These are phyloP conservation scores for Xestia rhomboidea DNA, from an alignment of 2,888 invertebrate genomes.

Conservation along the genomic window DNA sequence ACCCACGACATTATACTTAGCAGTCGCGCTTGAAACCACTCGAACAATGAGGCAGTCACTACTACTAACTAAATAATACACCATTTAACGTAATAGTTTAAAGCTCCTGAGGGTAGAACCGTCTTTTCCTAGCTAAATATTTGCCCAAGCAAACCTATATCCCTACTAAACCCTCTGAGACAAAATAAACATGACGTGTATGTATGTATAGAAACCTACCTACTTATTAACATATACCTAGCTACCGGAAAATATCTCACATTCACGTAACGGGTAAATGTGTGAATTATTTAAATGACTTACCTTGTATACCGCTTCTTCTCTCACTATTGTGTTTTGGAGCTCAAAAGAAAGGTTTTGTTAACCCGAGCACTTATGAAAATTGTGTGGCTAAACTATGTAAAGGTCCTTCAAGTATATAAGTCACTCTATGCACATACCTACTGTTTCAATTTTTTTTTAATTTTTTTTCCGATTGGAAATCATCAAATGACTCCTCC, in stretches of 20 bases:
- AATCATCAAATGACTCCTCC: no score
- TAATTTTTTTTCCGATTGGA: no score
- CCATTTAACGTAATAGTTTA: not conserved
- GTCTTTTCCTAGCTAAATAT: not conserved
- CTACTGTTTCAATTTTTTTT: no score
- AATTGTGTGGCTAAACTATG: not conserved
- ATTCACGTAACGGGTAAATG: not conserved
- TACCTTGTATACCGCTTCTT: not conserved
- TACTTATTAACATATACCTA: conserved; percentile 8
- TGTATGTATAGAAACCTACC: conserved; percentile 1
- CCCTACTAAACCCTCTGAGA: conserved; percentile 2
- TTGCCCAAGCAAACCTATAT: not conserved
- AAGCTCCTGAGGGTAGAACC: not conserved
- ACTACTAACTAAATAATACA: not conserved
- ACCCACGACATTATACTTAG: no score
- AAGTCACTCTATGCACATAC: not conserved
- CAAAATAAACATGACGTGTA: conserved; percentile 30
- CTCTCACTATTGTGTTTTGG: not conserved
- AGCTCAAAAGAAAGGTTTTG: not conserved
- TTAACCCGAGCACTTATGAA: not conserved
- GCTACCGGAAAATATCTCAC: conserved; percentile 10
- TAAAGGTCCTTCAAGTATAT: not conserved
- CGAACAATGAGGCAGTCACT: not conserved
- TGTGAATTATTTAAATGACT: conserved; percentile 41
- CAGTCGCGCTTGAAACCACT: no score